phyloP scores from a whole-genome alignment of 1,140 invertebrate genomes.

The Macrobrachium rosenbergii region DNA sequence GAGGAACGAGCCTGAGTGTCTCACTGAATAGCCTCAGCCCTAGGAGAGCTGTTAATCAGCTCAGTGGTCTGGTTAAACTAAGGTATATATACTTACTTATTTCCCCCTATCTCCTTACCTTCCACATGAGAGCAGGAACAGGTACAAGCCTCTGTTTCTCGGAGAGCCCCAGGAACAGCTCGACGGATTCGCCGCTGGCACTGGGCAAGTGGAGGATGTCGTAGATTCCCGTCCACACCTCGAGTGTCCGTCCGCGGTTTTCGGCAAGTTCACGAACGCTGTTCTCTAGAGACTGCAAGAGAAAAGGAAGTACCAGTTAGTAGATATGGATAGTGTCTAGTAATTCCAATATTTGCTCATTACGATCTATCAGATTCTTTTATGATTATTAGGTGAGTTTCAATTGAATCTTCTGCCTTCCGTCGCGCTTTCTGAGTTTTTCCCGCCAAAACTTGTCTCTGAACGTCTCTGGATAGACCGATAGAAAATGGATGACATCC shows the following conservation, averaged over 20 bases:
- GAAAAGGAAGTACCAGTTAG: not conserved
- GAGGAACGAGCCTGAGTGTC: too few species aligned
- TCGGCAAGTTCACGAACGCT: conserved; percentile 34
- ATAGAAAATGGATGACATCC: too few species aligned
- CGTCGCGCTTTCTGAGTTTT: not conserved
- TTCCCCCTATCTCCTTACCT: conserved; percentile 27
- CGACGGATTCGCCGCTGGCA: conserved; percentile 5
- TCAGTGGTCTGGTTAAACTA: too few species aligned
- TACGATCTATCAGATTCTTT: too few species aligned
- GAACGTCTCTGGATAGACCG: not conserved
- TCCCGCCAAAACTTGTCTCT: not conserved
- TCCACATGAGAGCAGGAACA: conserved; percentile 38
- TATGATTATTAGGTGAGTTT: too few species aligned
- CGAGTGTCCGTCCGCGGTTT: not conserved
- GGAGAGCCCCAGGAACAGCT: conserved; percentile 38
- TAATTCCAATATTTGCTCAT: not conserved
- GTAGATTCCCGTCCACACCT: conserved; percentile 32
- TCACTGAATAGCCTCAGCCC: too few species aligned
- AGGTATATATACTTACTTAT: too few species aligned
- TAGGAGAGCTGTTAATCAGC: too few species aligned
- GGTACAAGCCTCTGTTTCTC: conserved; percentile 26
- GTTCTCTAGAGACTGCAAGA: conserved; percentile 29
- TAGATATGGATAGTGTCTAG: not conserved
- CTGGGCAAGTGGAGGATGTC: conserved; percentile 29
- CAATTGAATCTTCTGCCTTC: too few species aligned